Percentiles rank a stretch among this genome's conserved stretches.
Evolutionary conservation across 2,797 vertebrate species (phyloP).

Genomic region (Pseudochirops cupreus): DNA sequence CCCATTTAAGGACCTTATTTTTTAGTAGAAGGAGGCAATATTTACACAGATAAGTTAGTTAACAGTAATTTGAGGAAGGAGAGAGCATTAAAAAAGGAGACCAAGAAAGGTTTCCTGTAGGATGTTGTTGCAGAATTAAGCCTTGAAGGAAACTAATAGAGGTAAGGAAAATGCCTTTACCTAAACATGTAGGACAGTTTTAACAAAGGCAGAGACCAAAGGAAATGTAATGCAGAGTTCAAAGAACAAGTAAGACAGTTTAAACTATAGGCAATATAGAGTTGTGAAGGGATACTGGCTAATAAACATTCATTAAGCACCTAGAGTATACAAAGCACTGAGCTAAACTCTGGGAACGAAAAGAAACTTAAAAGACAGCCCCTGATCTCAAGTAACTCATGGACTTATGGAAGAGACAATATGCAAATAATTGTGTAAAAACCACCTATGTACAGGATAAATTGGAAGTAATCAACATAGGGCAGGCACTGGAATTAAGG

Average conservation of each 20-base stretch:
- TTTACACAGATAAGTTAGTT: background rate
- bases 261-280: background rate
- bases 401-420: background rate
- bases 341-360: background rate
- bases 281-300: background rate
- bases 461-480: background rate
- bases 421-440: background rate
- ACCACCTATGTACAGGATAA: background rate
- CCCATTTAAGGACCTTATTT: background rate
- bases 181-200: background rate
- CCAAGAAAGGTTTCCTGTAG: background rate
- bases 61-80: background rate
- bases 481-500: background rate
- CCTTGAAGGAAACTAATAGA: background rate
- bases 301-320: background rate
- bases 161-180: background rate
- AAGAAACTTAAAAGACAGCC: background rate
- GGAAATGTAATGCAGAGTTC: background rate
- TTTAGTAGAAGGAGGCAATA: background rate
- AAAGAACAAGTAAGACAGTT: background rate
- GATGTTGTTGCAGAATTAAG: background rate
- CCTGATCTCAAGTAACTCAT: background rate
- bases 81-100: background rate
- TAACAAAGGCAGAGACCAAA: background rate
- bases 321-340: background rate